Conservation (phyloP, 1,140 invertebrate genomes). For the Drosophila grimshawi region DNA sequence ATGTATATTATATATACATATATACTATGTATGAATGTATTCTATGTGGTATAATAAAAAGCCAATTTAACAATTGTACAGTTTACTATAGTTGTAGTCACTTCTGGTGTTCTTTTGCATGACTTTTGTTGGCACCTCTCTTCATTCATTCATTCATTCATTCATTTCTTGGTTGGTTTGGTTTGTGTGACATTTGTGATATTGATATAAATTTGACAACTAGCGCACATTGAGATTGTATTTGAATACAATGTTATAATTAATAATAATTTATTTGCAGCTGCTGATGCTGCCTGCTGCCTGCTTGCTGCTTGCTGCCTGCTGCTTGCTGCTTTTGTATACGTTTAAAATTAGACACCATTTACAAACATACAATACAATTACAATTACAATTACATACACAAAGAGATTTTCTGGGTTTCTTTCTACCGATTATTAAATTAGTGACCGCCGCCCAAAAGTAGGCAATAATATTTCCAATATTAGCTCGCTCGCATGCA, state of each 20-base stretch:
- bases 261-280: slow-evolving; percentile 28
- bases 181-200: slow-evolving; percentile 20
- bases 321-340: slow-evolving; percentile 14
- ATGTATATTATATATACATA: background rate
- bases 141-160: background rate
- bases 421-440: slow-evolving; percentile 16
- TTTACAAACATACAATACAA: slow-evolving; percentile 67
- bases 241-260: slow-evolving; percentile 37
- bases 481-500: background rate
- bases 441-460: slow-evolving; percentile 44
- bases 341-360: slow-evolving; percentile 70
- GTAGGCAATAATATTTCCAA: slow-evolving; percentile 44
- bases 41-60: background rate
- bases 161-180: background rate
- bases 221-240: slow-evolving; percentile 43
- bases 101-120: background rate
- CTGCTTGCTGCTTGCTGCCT: slow-evolving; percentile 14
- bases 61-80: slow-evolving; percentile 25
- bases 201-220: slow-evolving; percentile 55
- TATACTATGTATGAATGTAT: background rate
- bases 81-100: background rate
- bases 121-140: slow-evolving; percentile 1
- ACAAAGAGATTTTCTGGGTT: slow-evolving; percentile 41
- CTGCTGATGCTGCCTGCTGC: too few relatives aligned
- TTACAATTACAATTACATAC: slow-evolving; percentile 54